Evolutionary conservation across 2,113 vertebrate genomes (phyloP).

Genomic region (Tychaedon coryphoeus): DNA sequence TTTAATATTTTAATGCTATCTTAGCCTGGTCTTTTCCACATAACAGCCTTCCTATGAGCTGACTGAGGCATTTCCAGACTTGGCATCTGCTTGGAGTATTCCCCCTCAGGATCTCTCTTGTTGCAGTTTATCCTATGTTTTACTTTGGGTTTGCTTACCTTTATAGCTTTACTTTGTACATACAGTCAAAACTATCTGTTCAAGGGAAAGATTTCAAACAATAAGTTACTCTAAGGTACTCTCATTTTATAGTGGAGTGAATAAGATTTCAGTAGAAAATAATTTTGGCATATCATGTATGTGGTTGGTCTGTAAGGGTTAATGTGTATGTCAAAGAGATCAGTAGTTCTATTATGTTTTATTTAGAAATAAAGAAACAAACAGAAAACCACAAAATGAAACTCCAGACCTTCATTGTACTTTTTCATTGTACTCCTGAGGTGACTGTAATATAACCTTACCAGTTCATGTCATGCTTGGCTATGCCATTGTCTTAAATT

Average conservation of each 20-base stretch:
- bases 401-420: neutral
- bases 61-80: neutral
- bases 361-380: neutral
- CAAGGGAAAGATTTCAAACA: neutral
- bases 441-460: neutral
- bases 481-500: neutral
- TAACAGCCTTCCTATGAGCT: neutral
- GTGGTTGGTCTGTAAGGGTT: neutral
- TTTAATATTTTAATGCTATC: neutral
- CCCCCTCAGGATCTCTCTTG: neutral
- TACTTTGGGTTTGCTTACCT: neutral
- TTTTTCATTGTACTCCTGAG: neutral
- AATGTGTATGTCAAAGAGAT: neutral
- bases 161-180: neutral
- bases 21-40: neutral
- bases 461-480: neutral
- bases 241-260: neutral
- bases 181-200: neutral
- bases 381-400: neutral
- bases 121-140: neutral
- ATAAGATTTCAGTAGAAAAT: neutral
- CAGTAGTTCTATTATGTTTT: neutral
- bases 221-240: neutral
- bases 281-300: neutral
- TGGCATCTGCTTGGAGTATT: neutral